Evolutionary conservation across 2,113 vertebrate species (phyloP), one percentile per base, ranked within the genome.

Genomic region (Sinocyclocheilus anophthalmus): DNA sequence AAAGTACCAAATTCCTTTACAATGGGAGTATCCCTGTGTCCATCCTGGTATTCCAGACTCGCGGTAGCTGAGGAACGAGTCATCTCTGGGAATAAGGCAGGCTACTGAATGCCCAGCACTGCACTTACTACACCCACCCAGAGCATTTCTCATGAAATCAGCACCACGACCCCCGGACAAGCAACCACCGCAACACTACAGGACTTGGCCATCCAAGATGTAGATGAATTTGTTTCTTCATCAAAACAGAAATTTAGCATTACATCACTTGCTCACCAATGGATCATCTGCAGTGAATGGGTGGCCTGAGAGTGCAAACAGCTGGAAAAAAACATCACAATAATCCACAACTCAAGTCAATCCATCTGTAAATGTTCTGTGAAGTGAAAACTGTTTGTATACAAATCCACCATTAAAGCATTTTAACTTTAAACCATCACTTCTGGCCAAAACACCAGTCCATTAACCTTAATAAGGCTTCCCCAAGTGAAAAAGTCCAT

Each of bases 1-100:
- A 93, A 94, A 93, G 92, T 89, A 89, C 93, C 91, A 90, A 92
- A 95, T 94, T 95, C 92, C 93, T 93, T 86, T 70, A 89, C 53
- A 88, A 92, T 90, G 91, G 93, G 93, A 93, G 94, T 93, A 90
- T 88, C 88, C 90, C n/a, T 10, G 1, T 77, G 89, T 86, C 87
- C 91, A 89, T 88, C 91, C 92, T 92, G 80, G 84, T 89, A 91
- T 93, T 86, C 93, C 92, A 92, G 92, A 90, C 90, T 69, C 1
- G 86, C 84, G 85, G 84, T 18, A 85, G 88, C 73, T 79, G 86
- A 88, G 85, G 89, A 86, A 90, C 90, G 92, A 93, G 77, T 93
- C 91, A 92, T 85, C 33, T 86, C 67, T 57, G 84, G 85, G 18
- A 83, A 67, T 12, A 87, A 53, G 11, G 81, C 48, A 84, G 50